Evolutionary conservation across 2,888 invertebrate genomes (phyloP).

Genomic region (Thymelicus lineola): DNA sequence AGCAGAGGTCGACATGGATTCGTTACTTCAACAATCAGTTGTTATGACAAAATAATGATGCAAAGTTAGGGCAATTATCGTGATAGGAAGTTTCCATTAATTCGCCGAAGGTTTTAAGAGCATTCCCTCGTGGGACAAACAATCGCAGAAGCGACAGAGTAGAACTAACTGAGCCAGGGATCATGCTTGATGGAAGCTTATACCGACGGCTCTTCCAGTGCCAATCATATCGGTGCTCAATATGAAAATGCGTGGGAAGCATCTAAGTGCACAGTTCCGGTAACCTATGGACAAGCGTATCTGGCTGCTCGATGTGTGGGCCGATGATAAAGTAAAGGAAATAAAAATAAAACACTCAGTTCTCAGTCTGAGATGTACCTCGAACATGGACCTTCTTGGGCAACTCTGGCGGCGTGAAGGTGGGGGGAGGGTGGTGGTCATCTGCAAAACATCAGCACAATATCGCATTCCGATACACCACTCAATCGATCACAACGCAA

Average conservation of each 20-base stretch:
- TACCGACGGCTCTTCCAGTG: conserved; percentile 49
- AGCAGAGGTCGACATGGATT: conserved; percentile 72
- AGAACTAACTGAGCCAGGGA: conserved; percentile 65
- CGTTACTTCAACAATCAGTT: conserved; percentile 49
- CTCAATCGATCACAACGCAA: conserved; percentile 71
- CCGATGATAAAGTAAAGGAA: conserved; percentile 72
- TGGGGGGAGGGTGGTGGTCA: conserved; percentile 98
- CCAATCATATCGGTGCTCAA: conserved; percentile 68
- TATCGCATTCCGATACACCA: conserved; percentile 86
- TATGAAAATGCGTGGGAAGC: conserved; percentile 83
- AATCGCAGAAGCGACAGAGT: conserved; percentile 58
- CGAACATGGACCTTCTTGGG: conserved; percentile 99
- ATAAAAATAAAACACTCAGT: conserved; percentile 73
- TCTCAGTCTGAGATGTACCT: conserved; percentile 88
- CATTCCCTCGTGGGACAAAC: conserved; percentile 43
- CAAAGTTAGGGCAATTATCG: conserved; percentile 59
- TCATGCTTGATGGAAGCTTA: conserved; percentile 74
- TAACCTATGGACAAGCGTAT: conserved; percentile 75
- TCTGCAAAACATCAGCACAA: conserved; percentile 94
- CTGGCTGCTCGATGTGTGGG: conserved; percentile 74
- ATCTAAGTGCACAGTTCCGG: conserved; percentile 77
- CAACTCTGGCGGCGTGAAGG: conserved; percentile 99
- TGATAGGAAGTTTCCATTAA: conserved; percentile 44
- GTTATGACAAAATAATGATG: conserved; percentile 59
- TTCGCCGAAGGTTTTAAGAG: conserved; percentile 29